These are phyloP conservation scores for Epizoanthus rinbou DNA, from an alignment of 92 coral and sea anemone genomes.

Conservation along the genomic window DNA sequence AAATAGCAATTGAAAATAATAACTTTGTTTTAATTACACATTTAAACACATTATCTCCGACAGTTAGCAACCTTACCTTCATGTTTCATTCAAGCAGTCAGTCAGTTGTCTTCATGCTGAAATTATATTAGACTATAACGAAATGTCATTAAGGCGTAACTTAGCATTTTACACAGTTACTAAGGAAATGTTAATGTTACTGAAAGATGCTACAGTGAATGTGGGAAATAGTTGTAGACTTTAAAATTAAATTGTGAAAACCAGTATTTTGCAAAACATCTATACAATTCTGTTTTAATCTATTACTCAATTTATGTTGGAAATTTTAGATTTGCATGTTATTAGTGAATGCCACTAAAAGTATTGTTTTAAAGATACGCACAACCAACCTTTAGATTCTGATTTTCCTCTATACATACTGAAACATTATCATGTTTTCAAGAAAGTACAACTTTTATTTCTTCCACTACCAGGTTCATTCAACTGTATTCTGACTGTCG, in stretches of 20 bases:
- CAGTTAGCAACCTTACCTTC: slow-evolving; percentile 14
- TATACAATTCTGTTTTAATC: neutral
- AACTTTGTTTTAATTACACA: neutral
- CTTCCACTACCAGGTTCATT: neutral
- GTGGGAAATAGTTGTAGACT: neutral
- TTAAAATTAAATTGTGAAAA: too few species aligned
- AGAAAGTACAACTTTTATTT: neutral
- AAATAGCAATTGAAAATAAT: neutral
- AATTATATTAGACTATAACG: slow-evolving; percentile 3
- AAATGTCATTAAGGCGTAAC: neutral
- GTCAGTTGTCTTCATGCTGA: slow-evolving; percentile 34
- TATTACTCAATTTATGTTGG: neutral
- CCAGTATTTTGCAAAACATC: too few species aligned
- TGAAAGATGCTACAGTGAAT: slow-evolving; percentile 45
- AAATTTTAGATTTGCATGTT: neutral
- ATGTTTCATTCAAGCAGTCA: slow-evolving; percentile 1
- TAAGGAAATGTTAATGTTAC: neutral
- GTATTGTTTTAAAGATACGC: neutral
- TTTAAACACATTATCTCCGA: slow-evolving; percentile 11
- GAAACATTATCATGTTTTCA: neutral
- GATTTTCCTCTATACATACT: slow-evolving; percentile 12
- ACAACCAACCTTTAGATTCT: neutral
- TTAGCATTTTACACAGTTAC: neutral
- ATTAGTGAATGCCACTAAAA: neutral
- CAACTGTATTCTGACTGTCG: neutral